Base-by-base conservation (phyloP, 2,797 vertebrate species). In the Apogon hyalosoma region DNA sequence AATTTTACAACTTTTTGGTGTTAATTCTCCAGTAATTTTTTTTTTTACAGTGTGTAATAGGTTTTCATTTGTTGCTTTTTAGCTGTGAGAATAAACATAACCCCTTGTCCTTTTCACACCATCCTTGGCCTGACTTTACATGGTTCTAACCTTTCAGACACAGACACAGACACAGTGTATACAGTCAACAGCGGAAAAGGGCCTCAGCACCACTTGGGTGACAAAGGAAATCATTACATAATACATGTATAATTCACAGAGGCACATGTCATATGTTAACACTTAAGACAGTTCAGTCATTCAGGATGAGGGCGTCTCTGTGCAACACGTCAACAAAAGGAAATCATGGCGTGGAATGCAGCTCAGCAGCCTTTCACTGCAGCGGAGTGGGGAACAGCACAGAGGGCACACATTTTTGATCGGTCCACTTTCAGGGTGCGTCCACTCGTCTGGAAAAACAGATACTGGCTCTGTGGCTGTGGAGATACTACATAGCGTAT, bases 321-420 rank as follows among this genome's bases (percentile, higher is more conserved):
- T 51, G 53, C 47, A 47, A 55, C 47, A 4, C 15, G 63, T 77
- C 68, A 71, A 82, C 77, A 80, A 86, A 16, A 65, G 67, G n/a
- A 42, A 65, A 65, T 4, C 60, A 58, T 36, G 54, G 33, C 2
- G 9, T 68, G 89, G 93, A 94, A 94, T 94, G 93, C 58, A 7
- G 88, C 58, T 0, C 9, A 56, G 36, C 75, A 36, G 78, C 90
- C 21, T 88, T 82, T 84, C 45, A 49, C 33, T 46, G 69, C 58
- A 59, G 61, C 54, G 18, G 68, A 78, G 59, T 39, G 15, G 28
- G 21, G 60, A 63, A 53, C 41, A 42, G 49, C 24, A 67, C 63
- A 71, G 76, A 77, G 50, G 73, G 63, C 28, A 56, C 33, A 60
- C 73, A 76, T 77, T 84, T 88, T 70, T 87, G 56, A 79, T 79